These are phyloP conservation scores for Erpetoichthys calabaricus DNA, from an alignment of 2,797 vertebrate genomes.

Conservation along the genomic window DNA sequence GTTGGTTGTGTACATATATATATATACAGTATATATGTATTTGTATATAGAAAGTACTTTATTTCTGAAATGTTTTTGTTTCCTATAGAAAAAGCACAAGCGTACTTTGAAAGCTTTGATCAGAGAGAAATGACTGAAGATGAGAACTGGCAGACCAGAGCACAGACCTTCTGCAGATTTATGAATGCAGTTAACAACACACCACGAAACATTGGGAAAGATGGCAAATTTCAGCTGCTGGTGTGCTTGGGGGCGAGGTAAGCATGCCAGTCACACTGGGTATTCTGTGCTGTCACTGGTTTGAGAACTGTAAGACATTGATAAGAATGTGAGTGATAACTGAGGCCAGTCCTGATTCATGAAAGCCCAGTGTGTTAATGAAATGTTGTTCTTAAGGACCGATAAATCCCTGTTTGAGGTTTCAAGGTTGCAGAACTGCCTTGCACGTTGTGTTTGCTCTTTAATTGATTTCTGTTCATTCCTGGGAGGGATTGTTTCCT, in stretches of 20 bases:
- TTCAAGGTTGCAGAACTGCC: neutral
- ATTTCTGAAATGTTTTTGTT: slow-evolving; percentile 1
- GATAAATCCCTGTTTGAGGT: too few relatives aligned
- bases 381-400: too few relatives aligned
- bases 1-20: too few relatives aligned
- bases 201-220: slow-evolving; percentile 91
- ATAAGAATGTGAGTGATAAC: too few relatives aligned
- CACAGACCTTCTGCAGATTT: slow-evolving; percentile 84
- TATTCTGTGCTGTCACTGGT: neutral
- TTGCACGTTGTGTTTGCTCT: neutral
- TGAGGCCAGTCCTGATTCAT: too few relatives aligned
- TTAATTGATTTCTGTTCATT: too few relatives aligned
- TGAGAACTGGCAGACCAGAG: slow-evolving; percentile 88
- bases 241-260: slow-evolving; percentile 96
- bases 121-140: slow-evolving; percentile 67
- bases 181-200: slow-evolving; percentile 87
- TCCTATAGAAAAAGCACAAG: slow-evolving; percentile 85
- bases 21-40: too few relatives aligned
- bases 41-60: too few relatives aligned
- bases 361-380: too few relatives aligned
- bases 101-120: slow-evolving; percentile 84
- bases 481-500: neutral
- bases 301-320: too few relatives aligned
- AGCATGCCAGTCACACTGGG: slow-evolving; percentile 3
- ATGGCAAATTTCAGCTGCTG: slow-evolving; percentile 97